Evolutionary conservation across 2,797 vertebrate genomes (phyloP), one percentile per base, ranked within the genome.

Genomic region (Macropodus opercularis): DNA sequence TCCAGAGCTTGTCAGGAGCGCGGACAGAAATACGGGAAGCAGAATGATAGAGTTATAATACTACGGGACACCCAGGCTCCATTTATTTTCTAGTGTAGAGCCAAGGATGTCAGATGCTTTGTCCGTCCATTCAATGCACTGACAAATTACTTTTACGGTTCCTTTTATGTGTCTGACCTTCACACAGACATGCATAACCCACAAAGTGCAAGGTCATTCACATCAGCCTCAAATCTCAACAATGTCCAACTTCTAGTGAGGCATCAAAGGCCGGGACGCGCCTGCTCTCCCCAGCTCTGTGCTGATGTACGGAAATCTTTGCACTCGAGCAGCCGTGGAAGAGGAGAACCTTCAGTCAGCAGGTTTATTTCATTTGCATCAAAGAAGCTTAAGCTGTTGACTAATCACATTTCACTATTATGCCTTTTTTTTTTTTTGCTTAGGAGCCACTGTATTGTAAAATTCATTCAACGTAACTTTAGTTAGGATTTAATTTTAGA

Each of bases 301-400:
- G 62, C 62, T 73, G 54, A 83, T 70, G 74, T 58, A 58, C 49
- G 35, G 19, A 67, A 72, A 57, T 77, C 54, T 75, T 61, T 76
- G 64, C 52, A 51, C 49, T 77, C 36, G 47, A 44, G 57, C 47
- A 69, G 57, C 56, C 59, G 51, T 19, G 41, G 54, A 72, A 43
- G 23, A n/a, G 41, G 49, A 56, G 49, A 76, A 34, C 29, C 32
- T 71, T 43, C 48, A 6, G 59, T 86, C 81, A 85, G 76, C 85
- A 85, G 36, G 18, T 79, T 84, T 65, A 49, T 29, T 54, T 80
- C 36, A 79, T 81, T 77, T 72, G 57, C 63, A 83, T 80, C 60
- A 42, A 69, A 56, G 60, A 26, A 71, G 42, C 46, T 51, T 22
- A 57, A 79, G 62, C 22, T 64, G 71, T 80, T 69, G 72, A 75